Evolutionary conservation across 2,113 vertebrate species (phyloP).

Genomic region (Buteo buteo): DNA sequence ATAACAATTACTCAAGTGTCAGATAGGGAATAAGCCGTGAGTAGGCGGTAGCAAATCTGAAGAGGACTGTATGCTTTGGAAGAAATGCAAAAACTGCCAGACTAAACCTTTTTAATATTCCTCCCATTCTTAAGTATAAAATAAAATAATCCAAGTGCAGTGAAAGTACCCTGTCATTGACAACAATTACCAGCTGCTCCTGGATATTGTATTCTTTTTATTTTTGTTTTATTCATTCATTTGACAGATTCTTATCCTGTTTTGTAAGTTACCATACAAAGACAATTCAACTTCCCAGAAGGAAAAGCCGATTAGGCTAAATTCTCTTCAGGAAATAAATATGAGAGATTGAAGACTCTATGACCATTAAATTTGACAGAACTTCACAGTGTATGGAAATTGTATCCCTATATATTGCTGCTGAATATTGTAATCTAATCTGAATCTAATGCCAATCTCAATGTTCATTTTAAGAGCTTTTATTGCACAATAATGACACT

Average conservation of each 20-base stretch:
- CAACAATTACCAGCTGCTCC: neutral
- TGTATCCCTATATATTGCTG: neutral
- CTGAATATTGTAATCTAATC: neutral
- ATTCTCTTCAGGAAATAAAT: neutral
- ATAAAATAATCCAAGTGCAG: slow-evolving; percentile 6
- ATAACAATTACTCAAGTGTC: slow-evolving; percentile 48
- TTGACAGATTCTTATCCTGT: neutral
- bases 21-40: neutral
- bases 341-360: neutral
- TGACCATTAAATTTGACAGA: neutral
- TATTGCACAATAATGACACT: neutral
- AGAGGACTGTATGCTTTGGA: neutral
- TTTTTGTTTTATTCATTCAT: slow-evolving; percentile 11
- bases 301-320: slow-evolving; percentile 3
- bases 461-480: neutral
- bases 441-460: neutral
- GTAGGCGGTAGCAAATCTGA: neutral
- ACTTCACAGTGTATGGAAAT: neutral
- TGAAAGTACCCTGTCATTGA: neutral
- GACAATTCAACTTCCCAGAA: neutral
- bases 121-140: neutral
- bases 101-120: slow-evolving; percentile 31
- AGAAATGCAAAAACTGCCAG: neutral
- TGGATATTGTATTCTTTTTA: neutral
- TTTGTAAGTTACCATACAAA: neutral